Evolutionary conservation across 2,113 vertebrate genomes (phyloP).

Genomic region (Hippocampus barbouri): DNA sequence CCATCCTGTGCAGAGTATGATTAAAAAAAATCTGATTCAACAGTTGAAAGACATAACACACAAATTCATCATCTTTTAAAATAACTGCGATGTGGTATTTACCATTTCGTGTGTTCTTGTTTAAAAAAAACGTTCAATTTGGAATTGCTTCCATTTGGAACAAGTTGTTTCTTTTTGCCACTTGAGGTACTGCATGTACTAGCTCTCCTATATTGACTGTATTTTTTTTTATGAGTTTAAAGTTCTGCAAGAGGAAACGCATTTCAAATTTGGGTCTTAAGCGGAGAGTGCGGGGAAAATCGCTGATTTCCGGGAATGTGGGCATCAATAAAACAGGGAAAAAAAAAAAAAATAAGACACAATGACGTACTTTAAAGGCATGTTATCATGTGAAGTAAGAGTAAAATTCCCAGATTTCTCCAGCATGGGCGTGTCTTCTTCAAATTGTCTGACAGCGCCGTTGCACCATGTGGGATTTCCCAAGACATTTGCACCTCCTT

Average conservation of each 20-base stretch:
- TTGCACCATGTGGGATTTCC: slow-evolving; percentile 17
- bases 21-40: too few species aligned
- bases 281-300: background rate
- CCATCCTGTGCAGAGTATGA: too few species aligned
- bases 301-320: background rate
- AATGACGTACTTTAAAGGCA: background rate
- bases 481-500: slow-evolving; percentile 2
- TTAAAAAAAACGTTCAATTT: background rate
- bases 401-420: slow-evolving; percentile 1
- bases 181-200: background rate
- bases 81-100: background rate
- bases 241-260: background rate
- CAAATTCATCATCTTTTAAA: too few species aligned
- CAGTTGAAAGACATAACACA: too few species aligned
- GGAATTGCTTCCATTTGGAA: background rate
- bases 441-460: background rate
- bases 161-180: background rate
- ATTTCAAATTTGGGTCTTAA: background rate
- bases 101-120: background rate
- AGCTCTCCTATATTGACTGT: too few species aligned
- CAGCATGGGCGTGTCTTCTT: background rate
- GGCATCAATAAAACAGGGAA: background rate
- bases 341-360: background rate
- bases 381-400: background rate
- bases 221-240: background rate